phyloP scores from a whole-genome alignment of 1,140 invertebrate genomes.

The Contarinia nasturtii region DNA sequence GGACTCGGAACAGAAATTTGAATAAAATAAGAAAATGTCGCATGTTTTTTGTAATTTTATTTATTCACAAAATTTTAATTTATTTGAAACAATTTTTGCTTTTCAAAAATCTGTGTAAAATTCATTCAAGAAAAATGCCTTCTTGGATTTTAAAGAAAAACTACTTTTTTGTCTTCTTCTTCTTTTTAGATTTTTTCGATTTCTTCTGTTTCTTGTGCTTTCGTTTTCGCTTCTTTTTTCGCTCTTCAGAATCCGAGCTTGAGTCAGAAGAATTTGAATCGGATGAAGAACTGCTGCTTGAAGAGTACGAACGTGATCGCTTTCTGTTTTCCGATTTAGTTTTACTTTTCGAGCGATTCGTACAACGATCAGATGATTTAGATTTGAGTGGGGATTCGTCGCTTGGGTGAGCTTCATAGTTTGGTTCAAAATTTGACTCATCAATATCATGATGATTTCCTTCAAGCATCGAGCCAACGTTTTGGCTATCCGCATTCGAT shows the following conservation, averaged over 20 bases:
- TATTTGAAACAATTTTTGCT: too few relatives aligned
- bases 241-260: background rate
- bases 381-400: background rate
- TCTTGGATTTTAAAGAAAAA: too few relatives aligned
- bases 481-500: background rate
- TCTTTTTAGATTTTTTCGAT: background rate
- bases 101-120: too few relatives aligned
- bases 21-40: too few relatives aligned
- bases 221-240: background rate
- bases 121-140: too few relatives aligned
- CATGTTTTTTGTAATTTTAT: too few relatives aligned
- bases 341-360: background rate
- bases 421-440: slow-evolving; percentile 51
- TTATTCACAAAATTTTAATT: too few relatives aligned
- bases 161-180: slow-evolving; percentile 3
- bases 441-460: slow-evolving; percentile 42
- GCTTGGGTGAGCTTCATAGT: slow-evolving; percentile 33
- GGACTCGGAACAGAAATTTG: too few relatives aligned
- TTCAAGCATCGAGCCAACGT: slow-evolving; percentile 8
- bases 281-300: background rate
- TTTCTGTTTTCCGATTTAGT: background rate
- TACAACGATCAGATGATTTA: background rate
- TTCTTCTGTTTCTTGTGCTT: slow-evolving; percentile 2
- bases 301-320: background rate
- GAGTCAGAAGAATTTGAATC: background rate